Evolutionary conservation across 2,888 invertebrate species (phyloP).

Genomic region (Callimorpha dominula): DNA sequence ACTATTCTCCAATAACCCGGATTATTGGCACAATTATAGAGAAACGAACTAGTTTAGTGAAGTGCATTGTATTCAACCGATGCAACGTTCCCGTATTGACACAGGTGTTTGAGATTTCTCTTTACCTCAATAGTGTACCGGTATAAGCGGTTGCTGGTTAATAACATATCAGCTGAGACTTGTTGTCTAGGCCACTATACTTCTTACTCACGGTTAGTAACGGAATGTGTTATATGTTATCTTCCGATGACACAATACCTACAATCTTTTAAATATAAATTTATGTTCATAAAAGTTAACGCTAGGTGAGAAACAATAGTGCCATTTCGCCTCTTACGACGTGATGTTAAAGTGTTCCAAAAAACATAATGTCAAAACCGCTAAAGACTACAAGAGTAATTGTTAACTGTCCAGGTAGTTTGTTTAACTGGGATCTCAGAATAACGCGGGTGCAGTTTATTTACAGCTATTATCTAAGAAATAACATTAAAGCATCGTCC

Average conservation of each 20-base stretch:
- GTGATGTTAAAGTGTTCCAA: conserved; percentile 26
- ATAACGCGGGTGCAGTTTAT: not conserved
- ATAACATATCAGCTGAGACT: conserved; percentile 68
- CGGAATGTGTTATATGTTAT: conserved; percentile 72
- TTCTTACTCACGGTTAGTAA: conserved; percentile 71
- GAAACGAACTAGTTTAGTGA: conserved; percentile 30
- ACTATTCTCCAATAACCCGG: conserved; percentile 30
- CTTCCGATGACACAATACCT: conserved; percentile 66
- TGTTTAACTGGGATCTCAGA: not conserved
- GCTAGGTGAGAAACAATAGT: conserved; percentile 39
- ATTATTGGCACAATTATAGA: conserved; percentile 43
- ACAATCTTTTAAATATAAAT: conserved; percentile 29
- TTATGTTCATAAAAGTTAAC: conserved; percentile 33
- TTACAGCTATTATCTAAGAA: not conserved
- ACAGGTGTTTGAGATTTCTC: conserved; percentile 63
- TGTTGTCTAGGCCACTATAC: conserved; percentile 68
- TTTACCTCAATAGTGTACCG: conserved; percentile 72
- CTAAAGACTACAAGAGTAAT: conserved; percentile 24
- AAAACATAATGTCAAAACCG: conserved; percentile 25
- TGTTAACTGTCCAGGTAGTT: conserved; percentile 5
- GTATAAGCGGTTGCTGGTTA: conserved; percentile 61
- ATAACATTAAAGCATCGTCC: not conserved
- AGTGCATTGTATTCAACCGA: conserved; percentile 59
- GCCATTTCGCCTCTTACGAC: conserved; percentile 33
- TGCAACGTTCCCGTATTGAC: conserved; percentile 52